phyloP scores from a whole-genome alignment of 2,888 invertebrate genomes.

The Cosmopolites sordidus region DNA sequence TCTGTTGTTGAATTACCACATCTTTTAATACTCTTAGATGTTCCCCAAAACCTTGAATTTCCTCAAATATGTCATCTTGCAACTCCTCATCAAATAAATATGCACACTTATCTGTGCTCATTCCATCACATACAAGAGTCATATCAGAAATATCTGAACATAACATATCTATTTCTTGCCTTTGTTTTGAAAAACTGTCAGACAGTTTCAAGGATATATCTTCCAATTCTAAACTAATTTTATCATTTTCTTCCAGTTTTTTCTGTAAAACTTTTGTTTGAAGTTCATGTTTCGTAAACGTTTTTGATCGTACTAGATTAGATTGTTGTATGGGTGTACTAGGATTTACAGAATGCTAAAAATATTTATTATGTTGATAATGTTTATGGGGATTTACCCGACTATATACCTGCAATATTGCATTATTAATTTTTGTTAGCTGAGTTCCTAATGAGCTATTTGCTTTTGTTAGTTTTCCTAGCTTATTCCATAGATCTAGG shows the following conservation, averaged over 20 bases:
- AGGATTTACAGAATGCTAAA: constrained; percentile 5
- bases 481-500: constrained; percentile 71
- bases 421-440: constrained; percentile 53
- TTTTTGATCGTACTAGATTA: constrained; percentile 53
- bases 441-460: constrained; percentile 54
- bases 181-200: constrained; percentile 65
- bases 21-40: constrained; percentile 61
- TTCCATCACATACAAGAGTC: constrained; percentile 45
- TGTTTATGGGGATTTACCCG: no score
- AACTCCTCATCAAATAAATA: constrained; percentile 61
- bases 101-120: constrained; percentile 60
- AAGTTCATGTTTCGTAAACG: constrained; percentile 65
- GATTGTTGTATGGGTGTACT: constrained; percentile 37
- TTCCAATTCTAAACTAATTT: constrained; percentile 65
- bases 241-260: constrained; percentile 48
- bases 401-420: constrained; percentile 49
- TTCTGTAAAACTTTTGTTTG: constrained; percentile 54
- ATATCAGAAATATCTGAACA: constrained; percentile 56
- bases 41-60: constrained; percentile 62
- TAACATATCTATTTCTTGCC: constrained; percentile 61
- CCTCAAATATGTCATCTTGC: constrained; percentile 57
- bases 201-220: constrained; percentile 71
- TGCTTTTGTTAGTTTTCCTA: constrained; percentile 60
- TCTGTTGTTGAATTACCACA: constrained; percentile 46
- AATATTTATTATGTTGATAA: neutral